Percentiles rank a stretch among this genome's conserved stretches.
Evolutionary conservation across 2,113 vertebrate genomes (phyloP).

Genomic region (Danionella cerebrum): DNA sequence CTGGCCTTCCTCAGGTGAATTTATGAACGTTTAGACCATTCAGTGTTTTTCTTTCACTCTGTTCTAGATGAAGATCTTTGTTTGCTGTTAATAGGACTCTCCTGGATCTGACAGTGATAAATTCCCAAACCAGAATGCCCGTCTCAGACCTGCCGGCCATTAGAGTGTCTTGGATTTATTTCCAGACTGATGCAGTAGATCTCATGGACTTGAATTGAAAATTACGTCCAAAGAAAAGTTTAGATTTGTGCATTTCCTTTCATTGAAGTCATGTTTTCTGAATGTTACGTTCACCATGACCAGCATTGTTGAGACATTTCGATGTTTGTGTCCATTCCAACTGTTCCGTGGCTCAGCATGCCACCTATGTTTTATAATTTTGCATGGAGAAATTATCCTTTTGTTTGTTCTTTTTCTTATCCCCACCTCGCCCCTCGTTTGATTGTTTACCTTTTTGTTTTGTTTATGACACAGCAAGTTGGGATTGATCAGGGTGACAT

Average conservation of each 20-base stretch:
- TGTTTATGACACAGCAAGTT: conserved; percentile 85
- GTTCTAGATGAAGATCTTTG: background rate
- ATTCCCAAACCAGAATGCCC: conserved; percentile 22
- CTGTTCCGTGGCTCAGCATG: conserved; percentile 32
- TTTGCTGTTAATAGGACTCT: background rate
- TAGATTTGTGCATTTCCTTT: too few species aligned
- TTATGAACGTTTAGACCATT: background rate
- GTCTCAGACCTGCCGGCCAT: conserved; percentile 3
- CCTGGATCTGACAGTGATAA: conserved; percentile 46
- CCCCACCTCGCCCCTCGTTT: conserved; percentile 27
- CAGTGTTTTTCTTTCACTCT: background rate
- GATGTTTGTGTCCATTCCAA: conserved; percentile 14
- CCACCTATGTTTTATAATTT: conserved; percentile 14
- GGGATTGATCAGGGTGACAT: conserved; percentile 94
- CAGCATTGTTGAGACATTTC: background rate
- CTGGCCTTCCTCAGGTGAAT: background rate
- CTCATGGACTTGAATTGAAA: background rate
- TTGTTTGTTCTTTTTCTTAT: conserved; percentile 41
- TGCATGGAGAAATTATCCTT: conserved; percentile 66
- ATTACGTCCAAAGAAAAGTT: background rate
- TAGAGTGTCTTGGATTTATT: conserved; percentile 44
- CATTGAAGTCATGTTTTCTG: too few species aligned
- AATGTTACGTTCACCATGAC: background rate
- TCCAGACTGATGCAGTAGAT: background rate
- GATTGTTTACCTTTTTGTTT: conserved; percentile 39